Conservation (phyloP, 2,888 invertebrate genomes). For the Pediacus dermestoides region DNA sequence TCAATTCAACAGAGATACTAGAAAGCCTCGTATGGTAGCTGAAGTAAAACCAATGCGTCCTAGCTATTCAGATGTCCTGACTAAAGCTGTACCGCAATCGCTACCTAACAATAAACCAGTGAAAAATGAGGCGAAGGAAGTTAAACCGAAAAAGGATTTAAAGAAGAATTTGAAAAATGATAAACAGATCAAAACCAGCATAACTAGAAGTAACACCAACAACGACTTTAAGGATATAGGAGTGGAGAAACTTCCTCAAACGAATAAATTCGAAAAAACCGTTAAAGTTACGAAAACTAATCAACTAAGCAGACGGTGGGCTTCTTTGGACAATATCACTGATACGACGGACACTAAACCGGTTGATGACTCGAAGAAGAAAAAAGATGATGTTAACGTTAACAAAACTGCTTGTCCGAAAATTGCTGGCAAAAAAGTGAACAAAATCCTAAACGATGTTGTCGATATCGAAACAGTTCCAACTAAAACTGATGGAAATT, state of each 20-base stretch:
- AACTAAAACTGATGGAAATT: constrained; percentile 38
- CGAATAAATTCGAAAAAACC: constrained; percentile 39
- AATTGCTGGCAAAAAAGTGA: constrained; percentile 49
- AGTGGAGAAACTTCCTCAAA: constrained; percentile 30
- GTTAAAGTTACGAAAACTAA: constrained; percentile 47
- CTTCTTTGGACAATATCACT: constrained; percentile 56
- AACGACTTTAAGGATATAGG: constrained; percentile 51
- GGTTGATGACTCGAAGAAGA: constrained; percentile 44
- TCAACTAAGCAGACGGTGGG: constrained; percentile 57
- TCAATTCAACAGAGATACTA: constrained; percentile 53
- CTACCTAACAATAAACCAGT: constrained; percentile 42
- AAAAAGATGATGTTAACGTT: constrained; percentile 45
- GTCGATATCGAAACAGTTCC: constrained; percentile 37
- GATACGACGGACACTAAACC: constrained; percentile 42
- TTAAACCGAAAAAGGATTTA: constrained; percentile 46
- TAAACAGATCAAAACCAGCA: constrained; percentile 40
- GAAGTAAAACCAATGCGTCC: constrained; percentile 86
- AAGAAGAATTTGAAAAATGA: constrained; percentile 50
- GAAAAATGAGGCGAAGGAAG: constrained; percentile 44
- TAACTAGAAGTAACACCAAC: constrained; percentile 53
- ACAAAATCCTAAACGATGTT: constrained; percentile 42
- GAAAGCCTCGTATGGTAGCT: constrained; percentile 71
- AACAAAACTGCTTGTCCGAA: constrained; percentile 51
- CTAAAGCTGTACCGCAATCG: constrained; percentile 57
- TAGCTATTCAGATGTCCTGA: constrained; percentile 78